Conservation (phyloP, 1,140 invertebrate genomes). For the Cydia fagiglandana region DNA sequence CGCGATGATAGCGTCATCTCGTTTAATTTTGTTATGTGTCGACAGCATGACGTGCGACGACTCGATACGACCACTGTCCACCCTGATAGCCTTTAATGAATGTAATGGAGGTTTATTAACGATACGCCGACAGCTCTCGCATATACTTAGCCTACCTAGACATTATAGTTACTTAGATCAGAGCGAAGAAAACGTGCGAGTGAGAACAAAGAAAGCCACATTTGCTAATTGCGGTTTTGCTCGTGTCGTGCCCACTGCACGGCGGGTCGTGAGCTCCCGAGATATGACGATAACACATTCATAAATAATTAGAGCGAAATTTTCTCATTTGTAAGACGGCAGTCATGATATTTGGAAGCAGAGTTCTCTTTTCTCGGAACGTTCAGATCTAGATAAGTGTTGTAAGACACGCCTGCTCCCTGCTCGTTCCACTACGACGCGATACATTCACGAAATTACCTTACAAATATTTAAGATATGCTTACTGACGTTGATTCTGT, state of each 20-base stretch:
- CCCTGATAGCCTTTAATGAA: slow-evolving; percentile 75
- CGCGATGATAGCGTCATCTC: slow-evolving; percentile 73
- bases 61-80: slow-evolving; percentile 69
- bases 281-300: slow-evolving; percentile 80
- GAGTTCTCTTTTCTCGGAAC: slow-evolving; percentile 71
- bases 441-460: slow-evolving; percentile 27
- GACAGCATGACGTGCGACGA: slow-evolving; percentile 69
- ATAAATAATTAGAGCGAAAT: slow-evolving; percentile 80
- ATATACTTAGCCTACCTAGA: slow-evolving; percentile 52
- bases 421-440: slow-evolving; percentile 60
- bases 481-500: slow-evolving; percentile 1
- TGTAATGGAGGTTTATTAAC: slow-evolving; percentile 78
- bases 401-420: slow-evolving; percentile 70
- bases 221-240: slow-evolving; percentile 79
- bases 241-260: slow-evolving; percentile 76
- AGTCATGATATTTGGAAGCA: slow-evolving; percentile 78
- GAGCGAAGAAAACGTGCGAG: slow-evolving; percentile 70
- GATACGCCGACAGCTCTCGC: slow-evolving; percentile 64
- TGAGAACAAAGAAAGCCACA: slow-evolving; percentile 77
- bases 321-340: slow-evolving; percentile 79
- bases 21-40: slow-evolving; percentile 76
- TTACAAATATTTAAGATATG: slow-evolving; percentile 23
- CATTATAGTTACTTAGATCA: slow-evolving; percentile 57
- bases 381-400: slow-evolving; percentile 71
- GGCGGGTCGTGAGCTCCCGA: slow-evolving; percentile 75